Conservation (phyloP, 2,113 vertebrate species). For the Aldabrachelys gigantea region DNA sequence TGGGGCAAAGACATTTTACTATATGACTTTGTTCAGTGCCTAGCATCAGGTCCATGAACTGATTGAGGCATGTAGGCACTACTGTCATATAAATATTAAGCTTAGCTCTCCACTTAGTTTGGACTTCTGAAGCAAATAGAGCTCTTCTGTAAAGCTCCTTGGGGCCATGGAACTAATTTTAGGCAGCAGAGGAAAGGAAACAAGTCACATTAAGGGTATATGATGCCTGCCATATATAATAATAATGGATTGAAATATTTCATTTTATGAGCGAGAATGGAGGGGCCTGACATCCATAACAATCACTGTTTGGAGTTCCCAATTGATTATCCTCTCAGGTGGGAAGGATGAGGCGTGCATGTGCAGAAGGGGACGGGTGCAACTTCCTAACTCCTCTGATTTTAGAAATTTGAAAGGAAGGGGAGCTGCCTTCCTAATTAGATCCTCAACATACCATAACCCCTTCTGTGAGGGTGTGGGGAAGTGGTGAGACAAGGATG, state of each 20-base stretch:
- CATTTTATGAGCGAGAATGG: background rate
- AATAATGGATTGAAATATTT: background rate
- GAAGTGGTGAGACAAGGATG: background rate
- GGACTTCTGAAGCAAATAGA: background rate
- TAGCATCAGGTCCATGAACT: background rate
- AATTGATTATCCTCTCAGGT: background rate
- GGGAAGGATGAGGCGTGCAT: background rate
- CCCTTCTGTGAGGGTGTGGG: background rate
- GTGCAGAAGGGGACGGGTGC: background rate
- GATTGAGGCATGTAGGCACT: background rate
- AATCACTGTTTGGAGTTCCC: background rate
- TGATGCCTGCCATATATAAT: background rate
- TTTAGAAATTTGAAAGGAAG: background rate
- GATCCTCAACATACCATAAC: background rate
- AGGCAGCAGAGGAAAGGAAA: background rate
- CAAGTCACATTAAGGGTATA: background rate
- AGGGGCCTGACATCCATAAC: background rate
- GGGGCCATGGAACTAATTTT: background rate
- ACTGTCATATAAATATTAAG: background rate
- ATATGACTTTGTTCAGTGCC: background rate
- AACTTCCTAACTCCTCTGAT: background rate
- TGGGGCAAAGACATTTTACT: accelerated
- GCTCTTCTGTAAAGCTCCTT: background rate
- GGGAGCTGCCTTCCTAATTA: background rate
- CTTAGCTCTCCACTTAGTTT: background rate